phyloP scores from a whole-genome alignment of 2,113 vertebrate genomes.

The Scortum barcoo region DNA sequence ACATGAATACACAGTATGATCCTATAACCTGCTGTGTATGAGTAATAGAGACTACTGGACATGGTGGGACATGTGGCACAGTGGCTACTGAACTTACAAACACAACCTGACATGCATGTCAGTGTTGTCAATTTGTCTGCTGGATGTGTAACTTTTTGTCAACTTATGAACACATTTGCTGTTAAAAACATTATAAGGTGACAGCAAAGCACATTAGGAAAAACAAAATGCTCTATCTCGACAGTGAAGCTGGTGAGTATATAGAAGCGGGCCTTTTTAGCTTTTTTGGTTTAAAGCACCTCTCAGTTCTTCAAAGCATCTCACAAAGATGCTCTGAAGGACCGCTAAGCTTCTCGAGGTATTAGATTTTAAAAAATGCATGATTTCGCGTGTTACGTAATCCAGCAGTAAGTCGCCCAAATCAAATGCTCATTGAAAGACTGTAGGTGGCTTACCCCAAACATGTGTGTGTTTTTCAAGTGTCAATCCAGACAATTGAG shows the following conservation, averaged over 20 bases:
- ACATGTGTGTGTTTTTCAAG: not conserved
- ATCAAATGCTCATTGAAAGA: conserved; percentile 38
- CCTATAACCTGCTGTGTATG: too few relatives aligned
- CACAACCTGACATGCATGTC: not conserved
- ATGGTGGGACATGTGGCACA: too few relatives aligned
- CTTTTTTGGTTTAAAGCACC: conserved; percentile 29
- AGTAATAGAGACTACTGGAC: too few relatives aligned
- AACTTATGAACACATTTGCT: not conserved
- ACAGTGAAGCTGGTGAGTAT: not conserved
- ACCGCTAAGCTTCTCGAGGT: conserved; percentile 51
- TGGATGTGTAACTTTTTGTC: too few relatives aligned
- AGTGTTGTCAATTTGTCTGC: not conserved
- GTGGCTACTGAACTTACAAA: too few relatives aligned
- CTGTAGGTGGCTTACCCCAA: conserved; percentile 23
- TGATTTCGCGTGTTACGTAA: conserved; percentile 64
- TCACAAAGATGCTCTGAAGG: conserved; percentile 53
- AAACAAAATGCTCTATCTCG: not conserved
- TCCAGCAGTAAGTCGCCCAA: conserved; percentile 41
- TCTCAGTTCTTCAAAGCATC: conserved; percentile 37
- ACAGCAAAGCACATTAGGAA: not conserved
- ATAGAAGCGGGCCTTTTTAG: not conserved
- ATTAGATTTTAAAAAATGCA: conserved; percentile 53
- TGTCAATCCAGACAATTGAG: not conserved
- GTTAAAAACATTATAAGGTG: not conserved
- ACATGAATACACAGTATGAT: too few relatives aligned